phyloP scores from a whole-genome alignment of 2,888 invertebrate species.

The Amiota mariae region DNA sequence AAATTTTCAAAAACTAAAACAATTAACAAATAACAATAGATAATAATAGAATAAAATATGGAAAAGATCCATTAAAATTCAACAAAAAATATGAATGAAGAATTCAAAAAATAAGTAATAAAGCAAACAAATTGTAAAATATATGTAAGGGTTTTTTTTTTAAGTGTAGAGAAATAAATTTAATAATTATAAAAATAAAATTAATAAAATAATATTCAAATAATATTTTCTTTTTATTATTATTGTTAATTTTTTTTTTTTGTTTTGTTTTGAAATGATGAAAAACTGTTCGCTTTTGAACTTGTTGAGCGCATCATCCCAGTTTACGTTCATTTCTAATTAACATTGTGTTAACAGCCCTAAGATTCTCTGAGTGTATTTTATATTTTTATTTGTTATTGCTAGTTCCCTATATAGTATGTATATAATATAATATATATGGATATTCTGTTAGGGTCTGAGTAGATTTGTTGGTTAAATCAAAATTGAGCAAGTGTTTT shows the following conservation, averaged over 20 bases:
- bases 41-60: not conserved
- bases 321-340: conserved; percentile 47
- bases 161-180: conserved; percentile 4
- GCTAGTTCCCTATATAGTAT: not conserved
- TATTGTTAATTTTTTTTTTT: not conserved
- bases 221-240: not conserved
- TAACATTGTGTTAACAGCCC: conserved; percentile 61
- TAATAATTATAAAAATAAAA: not conserved
- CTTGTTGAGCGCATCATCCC: not conserved
- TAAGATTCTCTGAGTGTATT: conserved; percentile 61
- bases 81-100: too few species aligned
- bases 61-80: too few species aligned
- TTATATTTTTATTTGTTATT: not conserved
- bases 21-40: conserved; percentile 4
- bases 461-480: too few species aligned
- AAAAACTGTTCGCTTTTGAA: not conserved
- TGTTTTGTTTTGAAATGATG: not conserved
- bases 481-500: not conserved
- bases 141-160: conserved; percentile 3
- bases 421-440: too few species aligned
- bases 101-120: not conserved
- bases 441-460: too few species aligned
- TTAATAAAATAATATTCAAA: too few species aligned
- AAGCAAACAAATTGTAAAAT: conserved; percentile 5
- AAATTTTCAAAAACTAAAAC: not conserved